Percentiles rank a stretch among this genome's conserved stretches.
Evolutionary conservation across 2,888 invertebrate species (phyloP).

Genomic region (Lasiommata megera): DNA sequence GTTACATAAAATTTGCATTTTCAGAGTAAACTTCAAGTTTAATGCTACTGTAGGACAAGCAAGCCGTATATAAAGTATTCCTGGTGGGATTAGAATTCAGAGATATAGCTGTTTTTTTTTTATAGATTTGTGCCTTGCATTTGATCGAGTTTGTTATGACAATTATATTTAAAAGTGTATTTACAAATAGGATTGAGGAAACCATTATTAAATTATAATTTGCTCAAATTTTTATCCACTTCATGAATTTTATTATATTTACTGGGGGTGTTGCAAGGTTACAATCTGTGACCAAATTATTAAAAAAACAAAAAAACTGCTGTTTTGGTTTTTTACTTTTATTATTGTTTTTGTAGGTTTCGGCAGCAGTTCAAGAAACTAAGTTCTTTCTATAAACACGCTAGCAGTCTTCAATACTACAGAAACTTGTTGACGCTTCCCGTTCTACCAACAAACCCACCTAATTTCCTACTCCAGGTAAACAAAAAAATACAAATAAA

Average conservation of each 20-base stretch:
- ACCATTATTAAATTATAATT: not conserved
- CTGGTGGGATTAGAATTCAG: too few relatives aligned
- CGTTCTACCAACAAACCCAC: slow-evolving; percentile 94
- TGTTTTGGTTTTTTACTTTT: too few relatives aligned
- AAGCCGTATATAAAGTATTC: too few relatives aligned
- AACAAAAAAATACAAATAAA: not conserved
- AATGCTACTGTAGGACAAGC: too few relatives aligned
- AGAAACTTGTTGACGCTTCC: slow-evolving; percentile 97
- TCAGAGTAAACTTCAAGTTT: too few relatives aligned
- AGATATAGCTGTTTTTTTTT: too few relatives aligned
- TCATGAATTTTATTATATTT: not conserved
- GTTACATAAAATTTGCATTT: too few relatives aligned
- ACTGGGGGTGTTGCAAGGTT: not conserved
- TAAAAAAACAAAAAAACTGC: too few relatives aligned
- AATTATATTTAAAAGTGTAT: too few relatives aligned
- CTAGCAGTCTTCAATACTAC: slow-evolving; percentile 97
- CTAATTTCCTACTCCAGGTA: slow-evolving; percentile 92
- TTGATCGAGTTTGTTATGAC: too few relatives aligned
- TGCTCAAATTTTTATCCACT: not conserved
- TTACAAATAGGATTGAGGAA: too few relatives aligned
- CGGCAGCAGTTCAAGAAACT: slow-evolving; percentile 93
- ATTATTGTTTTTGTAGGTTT: slow-evolving; percentile 81
- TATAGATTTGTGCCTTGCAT: too few relatives aligned
- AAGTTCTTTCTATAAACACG: slow-evolving; percentile 95
- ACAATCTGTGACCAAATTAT: not conserved